Percentiles rank a stretch among this genome's conserved stretches.
phyloP scores from a whole-genome alignment of 1,140 invertebrate genomes.

The Ctenoplectra terminalis region DNA sequence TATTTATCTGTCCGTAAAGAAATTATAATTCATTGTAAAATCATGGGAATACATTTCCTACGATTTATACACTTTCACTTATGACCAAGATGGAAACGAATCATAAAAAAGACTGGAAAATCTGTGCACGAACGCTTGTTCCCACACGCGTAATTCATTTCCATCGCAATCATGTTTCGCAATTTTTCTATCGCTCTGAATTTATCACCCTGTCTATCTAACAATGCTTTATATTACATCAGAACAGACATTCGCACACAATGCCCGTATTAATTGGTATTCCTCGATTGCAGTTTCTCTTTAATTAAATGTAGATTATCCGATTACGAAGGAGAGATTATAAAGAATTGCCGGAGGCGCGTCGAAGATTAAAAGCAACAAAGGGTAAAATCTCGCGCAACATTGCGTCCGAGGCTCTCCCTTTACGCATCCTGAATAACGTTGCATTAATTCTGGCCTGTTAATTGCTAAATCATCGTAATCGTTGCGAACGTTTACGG shows the following conservation, averaged over 20 bases:
- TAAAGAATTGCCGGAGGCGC: not conserved
- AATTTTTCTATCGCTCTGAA: not conserved
- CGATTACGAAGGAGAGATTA: slow-evolving; percentile 19
- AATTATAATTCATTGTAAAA: not conserved
- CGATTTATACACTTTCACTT: not conserved
- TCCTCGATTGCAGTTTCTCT: slow-evolving; percentile 15
- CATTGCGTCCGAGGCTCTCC: not conserved
- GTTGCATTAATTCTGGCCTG: not conserved
- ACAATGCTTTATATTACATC: not conserved
- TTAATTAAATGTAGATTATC: slow-evolving; percentile 44
- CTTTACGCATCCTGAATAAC: not conserved
- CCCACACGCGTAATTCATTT: not conserved
- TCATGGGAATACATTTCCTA: not conserved
- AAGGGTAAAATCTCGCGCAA: slow-evolving; percentile 1
- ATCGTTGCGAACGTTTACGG: not conserved
- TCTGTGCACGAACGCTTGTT: not conserved
- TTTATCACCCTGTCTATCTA: not conserved
- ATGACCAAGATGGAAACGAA: not conserved
- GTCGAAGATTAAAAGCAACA: slow-evolving; percentile 11
- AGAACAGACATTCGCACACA: not conserved
- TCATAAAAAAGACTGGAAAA: not conserved
- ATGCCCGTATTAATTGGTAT: slow-evolving; percentile 30
- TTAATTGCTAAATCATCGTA: not conserved
- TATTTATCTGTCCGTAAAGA: no score
- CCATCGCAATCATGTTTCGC: not conserved